These are phyloP conservation scores for Yasuhikotakia modesta DNA, from an alignment of 2,797 vertebrate species.

Conservation along the genomic window DNA sequence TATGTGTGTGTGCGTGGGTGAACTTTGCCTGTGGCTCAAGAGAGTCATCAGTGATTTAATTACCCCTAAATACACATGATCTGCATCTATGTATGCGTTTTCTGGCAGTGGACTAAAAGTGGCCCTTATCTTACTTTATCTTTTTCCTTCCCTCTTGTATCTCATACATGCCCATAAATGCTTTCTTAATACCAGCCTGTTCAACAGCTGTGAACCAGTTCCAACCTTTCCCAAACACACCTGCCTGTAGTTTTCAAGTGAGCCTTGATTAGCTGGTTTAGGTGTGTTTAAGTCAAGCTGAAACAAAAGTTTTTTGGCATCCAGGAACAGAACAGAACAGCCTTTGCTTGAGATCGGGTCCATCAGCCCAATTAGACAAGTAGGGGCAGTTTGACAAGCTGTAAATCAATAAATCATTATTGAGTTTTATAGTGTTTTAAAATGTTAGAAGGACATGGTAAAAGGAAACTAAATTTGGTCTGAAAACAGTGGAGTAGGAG, in stretches of 20 bases:
- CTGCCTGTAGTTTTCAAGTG: neutral
- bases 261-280: neutral
- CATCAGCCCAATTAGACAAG: neutral
- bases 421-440: neutral
- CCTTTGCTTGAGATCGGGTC: neutral
- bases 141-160: neutral
- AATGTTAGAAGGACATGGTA: neutral
- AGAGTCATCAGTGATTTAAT: constrained; percentile 52
- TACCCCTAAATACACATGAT: constrained; percentile 48
- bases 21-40: constrained; percentile 40
- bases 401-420: neutral
- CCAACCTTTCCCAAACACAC: constrained; percentile 9
- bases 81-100: constrained; percentile 37
- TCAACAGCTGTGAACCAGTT: neutral
- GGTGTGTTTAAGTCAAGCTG: neutral
- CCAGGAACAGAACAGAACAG: neutral
- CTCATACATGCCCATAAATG: neutral
- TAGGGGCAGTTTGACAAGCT: neutral
- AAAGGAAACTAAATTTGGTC: neutral
- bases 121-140: neutral
- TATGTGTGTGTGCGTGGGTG: no score
- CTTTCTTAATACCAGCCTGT: neutral
- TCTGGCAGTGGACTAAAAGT: constrained; percentile 3
- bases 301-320: neutral
- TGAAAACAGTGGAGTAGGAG: neutral